Conservation (phyloP, 2,113 vertebrate genomes). For the Mustela nigripes region DNA sequence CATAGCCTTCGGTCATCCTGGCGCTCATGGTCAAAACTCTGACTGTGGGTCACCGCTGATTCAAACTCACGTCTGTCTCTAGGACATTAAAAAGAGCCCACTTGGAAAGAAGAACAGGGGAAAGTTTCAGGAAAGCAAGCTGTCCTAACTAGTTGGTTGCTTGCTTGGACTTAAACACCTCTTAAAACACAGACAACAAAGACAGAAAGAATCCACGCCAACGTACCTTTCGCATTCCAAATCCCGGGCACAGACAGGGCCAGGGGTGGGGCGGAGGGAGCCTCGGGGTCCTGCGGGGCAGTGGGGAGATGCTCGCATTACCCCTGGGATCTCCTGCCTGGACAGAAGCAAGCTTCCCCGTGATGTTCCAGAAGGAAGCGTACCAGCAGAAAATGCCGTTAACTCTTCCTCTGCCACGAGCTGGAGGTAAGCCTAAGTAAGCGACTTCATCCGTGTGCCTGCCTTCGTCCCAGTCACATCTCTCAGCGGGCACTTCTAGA, state of each 20-base stretch:
- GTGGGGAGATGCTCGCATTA: accelerated
- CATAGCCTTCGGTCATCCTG: not conserved
- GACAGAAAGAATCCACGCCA: not conserved
- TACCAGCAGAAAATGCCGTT: not conserved
- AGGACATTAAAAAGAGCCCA: not conserved
- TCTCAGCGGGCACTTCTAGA: not conserved
- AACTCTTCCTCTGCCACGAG: not conserved
- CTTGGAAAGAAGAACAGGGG: not conserved
- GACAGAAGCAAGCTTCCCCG: not conserved
- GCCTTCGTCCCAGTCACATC: not conserved
- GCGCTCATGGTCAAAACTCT: not conserved
- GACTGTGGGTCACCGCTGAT: not conserved
- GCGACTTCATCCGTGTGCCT: not conserved
- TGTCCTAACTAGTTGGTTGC: accelerated
- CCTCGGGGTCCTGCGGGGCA: accelerated
- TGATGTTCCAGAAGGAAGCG: not conserved
- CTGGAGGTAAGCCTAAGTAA: not conserved
- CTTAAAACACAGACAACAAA: not conserved
- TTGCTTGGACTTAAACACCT: not conserved
- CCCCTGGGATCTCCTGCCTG: not conserved
- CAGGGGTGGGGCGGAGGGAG: too few relatives aligned
- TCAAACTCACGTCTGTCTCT: not conserved
- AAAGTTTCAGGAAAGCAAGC: not conserved
- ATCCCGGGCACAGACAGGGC: not conserved
- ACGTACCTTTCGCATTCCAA: not conserved